Percentiles rank a stretch among this genome's conserved stretches.
phyloP scores from a whole-genome alignment of 2,113 vertebrate genomes.

The Hoplias malabaricus region DNA sequence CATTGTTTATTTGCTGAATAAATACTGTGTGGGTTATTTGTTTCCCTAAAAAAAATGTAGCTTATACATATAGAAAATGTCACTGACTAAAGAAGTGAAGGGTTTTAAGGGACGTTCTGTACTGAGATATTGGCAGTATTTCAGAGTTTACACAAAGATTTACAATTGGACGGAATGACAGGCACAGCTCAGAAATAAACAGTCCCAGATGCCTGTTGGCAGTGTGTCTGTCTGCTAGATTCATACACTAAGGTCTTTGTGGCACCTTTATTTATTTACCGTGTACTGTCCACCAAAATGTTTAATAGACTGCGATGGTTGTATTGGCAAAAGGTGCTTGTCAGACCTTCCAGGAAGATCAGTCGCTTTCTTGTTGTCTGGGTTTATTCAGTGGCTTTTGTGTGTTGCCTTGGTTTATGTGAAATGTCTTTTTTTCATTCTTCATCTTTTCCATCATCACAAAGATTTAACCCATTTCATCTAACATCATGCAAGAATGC shows the following conservation, averaged over 20 bases:
- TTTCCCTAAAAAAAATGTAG: background rate
- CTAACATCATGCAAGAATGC: background rate
- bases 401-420: background rate
- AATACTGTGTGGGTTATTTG: background rate
- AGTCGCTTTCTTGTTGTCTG: background rate
- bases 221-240: background rate
- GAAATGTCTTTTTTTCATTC: background rate
- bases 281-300: background rate
- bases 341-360: background rate
- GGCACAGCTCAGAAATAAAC: constrained; percentile 6
- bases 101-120: background rate
- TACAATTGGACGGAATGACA: background rate
- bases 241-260: background rate
- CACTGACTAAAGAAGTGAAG: background rate
- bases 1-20: background rate
- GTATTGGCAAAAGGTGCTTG: background rate
- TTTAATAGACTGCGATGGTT: background rate
- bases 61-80: background rate
- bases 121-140: background rate
- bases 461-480: background rate
- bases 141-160: background rate
- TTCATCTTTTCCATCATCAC: background rate
- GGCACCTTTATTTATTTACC: background rate
- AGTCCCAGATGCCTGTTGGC: constrained; percentile 12
- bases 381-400: background rate